Percentiles rank a stretch among this genome's conserved stretches.
Conservation (phyloP, 2,797 vertebrate genomes). For the Enteromius viviparus region DNA sequence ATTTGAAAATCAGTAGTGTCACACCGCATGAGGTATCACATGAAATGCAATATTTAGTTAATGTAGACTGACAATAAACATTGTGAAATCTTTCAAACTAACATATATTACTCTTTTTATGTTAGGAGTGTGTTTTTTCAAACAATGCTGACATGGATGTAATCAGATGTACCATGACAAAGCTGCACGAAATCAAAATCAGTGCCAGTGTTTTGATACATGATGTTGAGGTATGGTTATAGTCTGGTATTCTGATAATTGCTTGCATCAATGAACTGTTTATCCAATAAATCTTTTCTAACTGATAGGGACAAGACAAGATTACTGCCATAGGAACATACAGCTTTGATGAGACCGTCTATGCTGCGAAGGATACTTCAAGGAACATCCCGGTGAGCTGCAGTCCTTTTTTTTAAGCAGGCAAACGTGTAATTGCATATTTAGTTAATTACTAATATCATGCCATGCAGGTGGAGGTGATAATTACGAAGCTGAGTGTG, state of each 20-base stretch:
- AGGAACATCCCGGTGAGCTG: conserved; percentile 2
- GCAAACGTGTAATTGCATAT: not conserved
- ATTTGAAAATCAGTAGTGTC: not conserved
- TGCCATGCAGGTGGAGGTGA: conserved; percentile 69
- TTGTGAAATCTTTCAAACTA: not conserved
- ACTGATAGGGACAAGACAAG: conserved; percentile 38
- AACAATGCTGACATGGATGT: not conserved
- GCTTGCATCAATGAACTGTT: not conserved
- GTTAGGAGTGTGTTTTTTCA: conserved; percentile 26
- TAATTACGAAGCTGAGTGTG: conserved; percentile 63
- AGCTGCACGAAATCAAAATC: conserved; percentile 52
- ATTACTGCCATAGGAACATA: conserved; percentile 42
- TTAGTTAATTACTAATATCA: not conserved
- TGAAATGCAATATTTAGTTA: not conserved
- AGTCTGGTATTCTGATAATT: not conserved
- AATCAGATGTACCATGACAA: conserved; percentile 52
- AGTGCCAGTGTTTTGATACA: conserved; percentile 27
- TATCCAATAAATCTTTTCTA: not conserved
- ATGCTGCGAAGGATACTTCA: not conserved
- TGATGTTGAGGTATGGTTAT: conserved; percentile 55
- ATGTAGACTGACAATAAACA: not conserved
- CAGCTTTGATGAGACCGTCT: conserved; percentile 48
- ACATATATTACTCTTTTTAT: conserved; percentile 21
- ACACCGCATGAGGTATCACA: conserved; percentile 50
- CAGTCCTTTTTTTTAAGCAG: not conserved